Conservation (phyloP, 2,797 vertebrate species). For the Microctenopoma lineatum region DNA sequence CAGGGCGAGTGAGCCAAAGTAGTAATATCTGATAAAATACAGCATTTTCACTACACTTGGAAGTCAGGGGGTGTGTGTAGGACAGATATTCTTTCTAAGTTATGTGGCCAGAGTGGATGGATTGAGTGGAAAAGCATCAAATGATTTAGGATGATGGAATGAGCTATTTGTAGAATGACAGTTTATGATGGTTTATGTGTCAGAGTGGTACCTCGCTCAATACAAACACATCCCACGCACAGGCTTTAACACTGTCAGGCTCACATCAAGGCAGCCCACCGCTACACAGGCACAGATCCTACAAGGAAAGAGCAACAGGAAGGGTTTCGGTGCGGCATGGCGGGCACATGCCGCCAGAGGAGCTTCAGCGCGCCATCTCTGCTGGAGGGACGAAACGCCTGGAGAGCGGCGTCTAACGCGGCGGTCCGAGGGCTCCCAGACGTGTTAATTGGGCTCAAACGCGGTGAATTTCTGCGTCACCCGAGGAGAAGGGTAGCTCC, state of each 20-base stretch:
- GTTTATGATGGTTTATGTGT: conserved; percentile 37
- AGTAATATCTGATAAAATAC: conserved; percentile 60
- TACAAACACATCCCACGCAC: conserved; percentile 28
- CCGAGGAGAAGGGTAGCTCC: no score
- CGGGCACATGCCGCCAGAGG: no score
- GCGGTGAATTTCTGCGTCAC: no score
- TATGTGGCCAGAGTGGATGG: conserved; percentile 22
- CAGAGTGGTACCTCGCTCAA: conserved; percentile 8
- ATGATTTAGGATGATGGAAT: conserved; percentile 54
- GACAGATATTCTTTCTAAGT: conserved; percentile 35
- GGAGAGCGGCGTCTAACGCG: no score
- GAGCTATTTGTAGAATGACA: conserved; percentile 43
- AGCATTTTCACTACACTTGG: conserved; percentile 31
- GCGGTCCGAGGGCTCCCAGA: no score
- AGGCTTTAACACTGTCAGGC: conserved; percentile 23
- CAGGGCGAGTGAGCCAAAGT: conserved; percentile 11
- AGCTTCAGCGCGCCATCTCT: no score
- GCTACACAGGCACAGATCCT: conserved; percentile 8
- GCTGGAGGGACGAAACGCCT: no score
- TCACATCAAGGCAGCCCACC: conserved; percentile 18
- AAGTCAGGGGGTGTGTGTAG: conserved; percentile 24
- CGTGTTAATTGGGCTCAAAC: no score
- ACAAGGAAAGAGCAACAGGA: no score
- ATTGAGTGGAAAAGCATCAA: conserved; percentile 37
- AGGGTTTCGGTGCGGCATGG: no score